Percentiles rank a stretch among this genome's conserved stretches.
Evolutionary conservation across 2,797 vertebrate species (phyloP).

Genomic region (Sebastes nivosus): DNA sequence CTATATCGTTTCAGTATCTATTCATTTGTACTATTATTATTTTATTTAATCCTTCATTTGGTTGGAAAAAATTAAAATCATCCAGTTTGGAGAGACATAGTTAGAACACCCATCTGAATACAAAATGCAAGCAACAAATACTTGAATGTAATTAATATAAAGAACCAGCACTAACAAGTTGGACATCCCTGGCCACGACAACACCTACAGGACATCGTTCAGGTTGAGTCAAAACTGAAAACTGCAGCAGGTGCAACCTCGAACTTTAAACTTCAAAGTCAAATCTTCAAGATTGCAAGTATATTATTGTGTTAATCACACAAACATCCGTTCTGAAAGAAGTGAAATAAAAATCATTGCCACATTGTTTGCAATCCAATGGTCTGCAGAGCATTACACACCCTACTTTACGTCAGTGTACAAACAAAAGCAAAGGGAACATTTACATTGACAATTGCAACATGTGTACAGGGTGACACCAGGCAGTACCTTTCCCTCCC

Average conservation of each 20-base stretch:
- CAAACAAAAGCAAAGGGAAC: neutral
- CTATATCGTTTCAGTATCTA: accelerated
- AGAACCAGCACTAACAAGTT: neutral
- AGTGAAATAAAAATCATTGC: neutral
- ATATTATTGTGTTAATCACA: neutral
- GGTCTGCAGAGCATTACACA: neutral
- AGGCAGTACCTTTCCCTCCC: constrained; percentile 62
- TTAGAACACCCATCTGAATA: neutral
- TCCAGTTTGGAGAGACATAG: neutral
- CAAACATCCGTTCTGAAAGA: neutral
- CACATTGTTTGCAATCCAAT: neutral
- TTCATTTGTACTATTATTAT: no score
- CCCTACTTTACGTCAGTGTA: neutral
- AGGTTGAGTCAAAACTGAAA: neutral
- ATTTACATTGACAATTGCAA: neutral
- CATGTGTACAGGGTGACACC: neutral
- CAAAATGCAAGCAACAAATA: neutral
- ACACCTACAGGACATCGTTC: neutral
- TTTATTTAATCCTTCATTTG: neutral
- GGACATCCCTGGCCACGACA: neutral
- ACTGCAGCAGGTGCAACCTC: neutral
- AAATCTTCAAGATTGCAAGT: neutral
- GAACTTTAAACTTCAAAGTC: neutral
- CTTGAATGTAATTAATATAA: neutral
- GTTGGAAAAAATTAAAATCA: neutral